These are phyloP conservation scores for Carlito syrichta DNA, from an alignment of 2,113 vertebrate genomes.

Conservation along the genomic window DNA sequence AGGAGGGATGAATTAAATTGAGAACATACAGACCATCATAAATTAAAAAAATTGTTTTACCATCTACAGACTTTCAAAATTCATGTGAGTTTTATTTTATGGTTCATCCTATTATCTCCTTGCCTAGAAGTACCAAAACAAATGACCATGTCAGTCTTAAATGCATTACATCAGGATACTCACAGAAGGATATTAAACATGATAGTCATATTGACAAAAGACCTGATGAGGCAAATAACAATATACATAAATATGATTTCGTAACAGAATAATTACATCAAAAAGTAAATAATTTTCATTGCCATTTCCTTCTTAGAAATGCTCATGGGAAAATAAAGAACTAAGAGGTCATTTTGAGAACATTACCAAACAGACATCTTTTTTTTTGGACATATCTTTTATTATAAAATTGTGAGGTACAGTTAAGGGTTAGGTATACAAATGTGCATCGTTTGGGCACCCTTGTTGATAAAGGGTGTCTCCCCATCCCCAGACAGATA, in stretches of 20 bases:
- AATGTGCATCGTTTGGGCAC: no score
- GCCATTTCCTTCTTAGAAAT: conserved; percentile 76
- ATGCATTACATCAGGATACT: conserved; percentile 75
- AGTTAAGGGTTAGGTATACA: no score
- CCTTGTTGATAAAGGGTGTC: no score
- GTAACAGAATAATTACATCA: conserved; percentile 57
- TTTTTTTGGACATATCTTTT: no score
- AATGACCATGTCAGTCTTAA: conserved; percentile 69
- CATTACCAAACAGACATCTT: neutral
- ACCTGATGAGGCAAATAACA: conserved; percentile 73
- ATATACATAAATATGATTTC: conserved; percentile 66
- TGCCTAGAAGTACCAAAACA: conserved; percentile 64
- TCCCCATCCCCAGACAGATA: no score
- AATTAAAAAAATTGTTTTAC: conserved; percentile 8
- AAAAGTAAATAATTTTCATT: conserved; percentile 65
- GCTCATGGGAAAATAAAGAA: conserved; percentile 54
- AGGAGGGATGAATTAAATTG: neutral
- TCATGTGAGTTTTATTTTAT: conserved; percentile 49
- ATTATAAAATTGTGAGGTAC: no score
- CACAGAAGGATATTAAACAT: conserved; percentile 77
- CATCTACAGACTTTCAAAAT: conserved; percentile 45
- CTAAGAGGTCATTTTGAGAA: conserved; percentile 51
- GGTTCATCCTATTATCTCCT: conserved; percentile 74
- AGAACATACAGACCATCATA: conserved; percentile 36
- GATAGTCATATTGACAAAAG: conserved; percentile 72